Conservation (phyloP, 2,113 vertebrate species). For the Amphiprion percula region DNA sequence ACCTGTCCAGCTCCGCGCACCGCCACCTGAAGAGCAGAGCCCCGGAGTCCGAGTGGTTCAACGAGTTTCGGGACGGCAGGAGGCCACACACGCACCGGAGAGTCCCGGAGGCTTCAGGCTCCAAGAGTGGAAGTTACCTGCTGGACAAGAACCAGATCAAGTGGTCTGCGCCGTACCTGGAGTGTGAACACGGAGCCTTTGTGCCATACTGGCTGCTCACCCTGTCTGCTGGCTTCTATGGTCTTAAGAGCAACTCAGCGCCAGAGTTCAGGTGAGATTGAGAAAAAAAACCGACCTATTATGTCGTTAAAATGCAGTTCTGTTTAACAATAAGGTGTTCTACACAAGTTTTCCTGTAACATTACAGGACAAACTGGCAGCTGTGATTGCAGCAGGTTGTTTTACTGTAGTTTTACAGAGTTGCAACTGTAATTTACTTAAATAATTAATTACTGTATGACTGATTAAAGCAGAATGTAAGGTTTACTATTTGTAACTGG, state of each 20-base stretch:
- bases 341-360: too few species aligned
- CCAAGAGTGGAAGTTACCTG: conserved; percentile 80
- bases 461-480: too few species aligned
- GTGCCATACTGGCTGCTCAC: conserved; percentile 95
- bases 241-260: conserved; percentile 87
- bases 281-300: neutral
- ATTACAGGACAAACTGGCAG: too few species aligned
- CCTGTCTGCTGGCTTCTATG: conserved; percentile 93
- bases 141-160: conserved; percentile 91
- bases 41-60: conserved; percentile 91
- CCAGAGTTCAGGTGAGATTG: conserved; percentile 93
- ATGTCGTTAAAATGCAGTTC: neutral
- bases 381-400: too few species aligned
- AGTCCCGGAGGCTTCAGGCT: conserved; percentile 69
- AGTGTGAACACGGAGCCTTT: conserved; percentile 94
- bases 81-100: conserved; percentile 85
- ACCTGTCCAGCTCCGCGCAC: conserved; percentile 88
- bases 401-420: too few species aligned
- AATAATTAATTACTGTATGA: too few species aligned
- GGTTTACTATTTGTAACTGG: too few species aligned
- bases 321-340: neutral
- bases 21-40: conserved; percentile 86
- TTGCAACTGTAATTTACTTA: too few species aligned
- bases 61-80: conserved; percentile 88
- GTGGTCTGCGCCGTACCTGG: conserved; percentile 96